phyloP scores from a whole-genome alignment of 1,140 invertebrate genomes.

The Tigriopus japonicus region DNA sequence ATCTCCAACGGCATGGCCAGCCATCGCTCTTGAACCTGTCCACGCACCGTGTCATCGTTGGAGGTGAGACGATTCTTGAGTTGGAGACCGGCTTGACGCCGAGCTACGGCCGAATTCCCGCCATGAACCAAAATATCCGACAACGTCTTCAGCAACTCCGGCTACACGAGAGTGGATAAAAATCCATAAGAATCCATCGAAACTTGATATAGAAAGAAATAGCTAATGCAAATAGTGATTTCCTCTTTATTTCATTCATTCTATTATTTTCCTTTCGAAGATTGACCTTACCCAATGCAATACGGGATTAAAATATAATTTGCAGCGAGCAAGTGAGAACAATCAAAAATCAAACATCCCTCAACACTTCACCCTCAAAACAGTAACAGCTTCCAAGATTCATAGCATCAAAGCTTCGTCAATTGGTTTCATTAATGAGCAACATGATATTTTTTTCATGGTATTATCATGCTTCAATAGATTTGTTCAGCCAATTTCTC shows the following conservation, averaged over 20 bases:
- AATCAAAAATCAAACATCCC: too few species aligned
- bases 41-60: conserved; percentile 65
- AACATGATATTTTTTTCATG: too few species aligned
- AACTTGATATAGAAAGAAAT: background rate
- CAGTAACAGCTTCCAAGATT: too few species aligned
- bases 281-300: too few species aligned
- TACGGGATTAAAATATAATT: too few species aligned
- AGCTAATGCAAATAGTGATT: conserved; percentile 2
- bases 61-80: conserved; percentile 96
- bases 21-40: conserved; percentile 78
- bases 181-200: background rate
- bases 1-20: conserved; percentile 66
- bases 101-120: conserved; percentile 69
- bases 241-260: too few species aligned
- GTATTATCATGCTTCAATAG: too few species aligned
- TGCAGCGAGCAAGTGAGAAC: too few species aligned
- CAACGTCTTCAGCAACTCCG: conserved; percentile 79
- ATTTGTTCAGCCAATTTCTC: background rate
- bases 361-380: too few species aligned
- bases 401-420: too few species aligned
- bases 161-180: conserved; percentile 29
- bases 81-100: conserved; percentile 94
- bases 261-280: too few species aligned
- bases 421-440: too few species aligned
- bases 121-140: conserved; percentile 77